A percentile compares a stretch with the other conserved stretches of the same genome.
Evolutionary conservation across 2,888 invertebrate genomes (phyloP).

Genomic region (Eutolmus rufibarbis): DNA sequence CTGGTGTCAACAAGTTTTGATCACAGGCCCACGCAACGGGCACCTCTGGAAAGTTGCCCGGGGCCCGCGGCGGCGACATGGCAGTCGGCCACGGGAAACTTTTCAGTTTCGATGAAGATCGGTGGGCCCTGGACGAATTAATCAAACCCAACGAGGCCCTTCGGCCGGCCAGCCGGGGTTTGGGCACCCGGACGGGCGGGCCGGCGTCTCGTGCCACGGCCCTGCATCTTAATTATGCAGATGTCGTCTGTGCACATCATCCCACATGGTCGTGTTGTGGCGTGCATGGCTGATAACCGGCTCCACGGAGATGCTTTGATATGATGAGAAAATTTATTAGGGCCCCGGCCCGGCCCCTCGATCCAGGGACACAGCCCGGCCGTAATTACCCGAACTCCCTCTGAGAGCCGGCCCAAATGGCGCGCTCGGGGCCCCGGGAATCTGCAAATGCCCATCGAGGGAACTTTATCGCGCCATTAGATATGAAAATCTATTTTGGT

Average conservation of each 20-base stretch:
- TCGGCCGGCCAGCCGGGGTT: not conserved
- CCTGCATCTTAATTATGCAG: slow-evolving; percentile 30
- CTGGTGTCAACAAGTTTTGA: not conserved
- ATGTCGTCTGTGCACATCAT: not conserved
- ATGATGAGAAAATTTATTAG: slow-evolving; percentile 8
- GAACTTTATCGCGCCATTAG: slow-evolving; percentile 37
- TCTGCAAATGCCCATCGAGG: slow-evolving; percentile 25
- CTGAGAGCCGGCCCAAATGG: not conserved
- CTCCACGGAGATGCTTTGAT: not conserved
- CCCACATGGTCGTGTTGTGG: not conserved
- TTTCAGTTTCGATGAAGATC: not conserved
- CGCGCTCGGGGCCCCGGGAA: not conserved
- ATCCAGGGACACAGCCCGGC: not conserved
- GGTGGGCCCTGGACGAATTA: not conserved
- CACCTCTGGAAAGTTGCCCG: not conserved
- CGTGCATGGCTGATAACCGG: not conserved
- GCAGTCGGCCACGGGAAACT: not conserved
- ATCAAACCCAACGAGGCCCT: not conserved
- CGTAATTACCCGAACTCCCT: slow-evolving; percentile 16
- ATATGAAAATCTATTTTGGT: slow-evolving; percentile 38
- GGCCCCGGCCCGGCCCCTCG: not conserved
- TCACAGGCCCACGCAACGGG: not conserved
- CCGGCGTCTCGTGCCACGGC: not conserved
- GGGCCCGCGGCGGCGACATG: not conserved
- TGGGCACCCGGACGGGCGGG: not conserved